Conservation (phyloP, 2,797 vertebrate genomes). For the Hydrophis major region DNA sequence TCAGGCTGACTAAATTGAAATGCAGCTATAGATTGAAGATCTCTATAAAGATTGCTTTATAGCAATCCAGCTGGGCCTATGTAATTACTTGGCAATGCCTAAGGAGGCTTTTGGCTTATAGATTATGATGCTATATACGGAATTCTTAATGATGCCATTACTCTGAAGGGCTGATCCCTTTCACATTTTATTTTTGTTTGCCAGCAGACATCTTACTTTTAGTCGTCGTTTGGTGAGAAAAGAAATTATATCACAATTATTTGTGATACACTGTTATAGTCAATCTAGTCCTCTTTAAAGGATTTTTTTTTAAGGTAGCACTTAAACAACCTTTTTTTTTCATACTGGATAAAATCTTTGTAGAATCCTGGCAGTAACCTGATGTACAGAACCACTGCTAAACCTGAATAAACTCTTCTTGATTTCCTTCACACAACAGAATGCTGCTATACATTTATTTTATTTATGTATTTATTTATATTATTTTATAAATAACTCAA, state of each 20-base stretch:
- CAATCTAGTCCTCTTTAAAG: not conserved
- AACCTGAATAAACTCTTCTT: not conserved
- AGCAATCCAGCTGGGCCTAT: not conserved
- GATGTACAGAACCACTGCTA: not conserved
- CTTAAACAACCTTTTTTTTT: not conserved
- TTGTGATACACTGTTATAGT: not conserved
- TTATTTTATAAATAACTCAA: not conserved
- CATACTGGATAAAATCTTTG: not conserved
- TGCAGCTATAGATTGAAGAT: not conserved
- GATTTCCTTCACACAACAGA: not conserved
- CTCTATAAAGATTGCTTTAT: not conserved
- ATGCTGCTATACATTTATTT: not conserved
- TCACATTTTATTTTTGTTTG: not conserved
- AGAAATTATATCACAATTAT: not conserved
- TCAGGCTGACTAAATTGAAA: not conserved
- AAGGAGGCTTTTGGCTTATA: not conserved
- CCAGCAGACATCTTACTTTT: not conserved
- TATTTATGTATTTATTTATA: not conserved
- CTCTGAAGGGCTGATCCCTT: not conserved
- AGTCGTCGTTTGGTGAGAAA: not conserved
- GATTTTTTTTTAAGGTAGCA: not conserved
- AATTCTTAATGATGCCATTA: not conserved
- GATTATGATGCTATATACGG: not conserved
- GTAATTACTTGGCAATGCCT: not conserved
- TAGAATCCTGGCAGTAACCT: not conserved